These are phyloP conservation scores for Polymixis lichenea DNA, from an alignment of 2,888 invertebrate genomes.

Conservation along the genomic window DNA sequence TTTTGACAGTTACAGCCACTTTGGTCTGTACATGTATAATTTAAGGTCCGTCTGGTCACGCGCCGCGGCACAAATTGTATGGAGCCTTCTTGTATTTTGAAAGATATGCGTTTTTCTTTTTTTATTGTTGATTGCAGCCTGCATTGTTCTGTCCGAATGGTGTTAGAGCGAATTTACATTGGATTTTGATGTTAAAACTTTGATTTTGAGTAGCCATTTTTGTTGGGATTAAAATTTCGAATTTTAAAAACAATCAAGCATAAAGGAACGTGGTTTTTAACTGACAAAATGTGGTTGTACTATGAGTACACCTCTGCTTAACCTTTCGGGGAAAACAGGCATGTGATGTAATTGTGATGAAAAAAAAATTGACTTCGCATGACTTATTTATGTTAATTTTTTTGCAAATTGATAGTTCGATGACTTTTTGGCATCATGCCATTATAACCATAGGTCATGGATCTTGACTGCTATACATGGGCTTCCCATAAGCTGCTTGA, in stretches of 20 bases:
- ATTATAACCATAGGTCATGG: constrained; percentile 48
- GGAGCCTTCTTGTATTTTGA: constrained; percentile 74
- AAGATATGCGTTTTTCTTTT: constrained; percentile 73
- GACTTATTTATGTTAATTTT: constrained; percentile 6
- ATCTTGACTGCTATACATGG: constrained; percentile 15
- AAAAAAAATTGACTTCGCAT: too few species aligned
- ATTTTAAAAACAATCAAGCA: neutral
- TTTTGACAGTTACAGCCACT: constrained; percentile 67
- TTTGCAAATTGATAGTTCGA: constrained; percentile 27
- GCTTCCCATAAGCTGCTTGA: constrained; percentile 22
- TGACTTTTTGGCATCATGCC: constrained; percentile 40
- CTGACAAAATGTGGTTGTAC: neutral
- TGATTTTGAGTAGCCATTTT: neutral
- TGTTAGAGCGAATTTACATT: constrained; percentile 71
- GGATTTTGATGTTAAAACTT: constrained; percentile 36
- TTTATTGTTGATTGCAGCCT: constrained; percentile 79
- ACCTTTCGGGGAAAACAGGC: neutral
- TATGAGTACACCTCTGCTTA: neutral
- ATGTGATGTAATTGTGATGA: too few species aligned
- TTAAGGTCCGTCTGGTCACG: constrained; percentile 70
- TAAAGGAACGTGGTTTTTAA: neutral
- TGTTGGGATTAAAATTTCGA: neutral
- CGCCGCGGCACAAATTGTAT: constrained; percentile 74
- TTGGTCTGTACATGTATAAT: constrained; percentile 72
- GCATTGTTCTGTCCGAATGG: constrained; percentile 81